Evolutionary conservation across 2,113 vertebrate genomes (phyloP).

Genomic region (Triplophysa siluroides): DNA sequence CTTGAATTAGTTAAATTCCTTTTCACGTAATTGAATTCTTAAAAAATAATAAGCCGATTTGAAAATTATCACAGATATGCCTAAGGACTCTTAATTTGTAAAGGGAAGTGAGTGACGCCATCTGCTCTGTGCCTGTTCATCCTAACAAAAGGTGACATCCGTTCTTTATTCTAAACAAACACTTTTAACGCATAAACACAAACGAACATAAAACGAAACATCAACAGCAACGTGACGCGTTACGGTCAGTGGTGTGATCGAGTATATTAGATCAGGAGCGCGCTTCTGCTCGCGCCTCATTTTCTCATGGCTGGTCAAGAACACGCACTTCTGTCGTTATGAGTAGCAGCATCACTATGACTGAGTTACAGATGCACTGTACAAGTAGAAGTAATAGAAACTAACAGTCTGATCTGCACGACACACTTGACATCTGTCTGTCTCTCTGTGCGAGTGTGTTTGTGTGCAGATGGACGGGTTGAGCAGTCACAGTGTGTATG

Average conservation of each 20-base stretch:
- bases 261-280: not conserved
- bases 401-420: too few species aligned
- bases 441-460: not conserved
- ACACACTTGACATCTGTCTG: too few species aligned
- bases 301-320: not conserved
- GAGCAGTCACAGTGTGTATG: slow-evolving; percentile 90
- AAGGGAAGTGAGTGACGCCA: slow-evolving; percentile 16
- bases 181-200: not conserved
- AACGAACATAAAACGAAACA: not conserved
- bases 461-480: slow-evolving; percentile 81
- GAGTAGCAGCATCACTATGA: too few species aligned
- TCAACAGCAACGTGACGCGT: not conserved
- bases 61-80: too few species aligned
- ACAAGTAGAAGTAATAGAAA: too few species aligned
- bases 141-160: slow-evolving; percentile 15
- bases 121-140: slow-evolving; percentile 12
- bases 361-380: too few species aligned
- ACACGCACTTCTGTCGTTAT: too few species aligned
- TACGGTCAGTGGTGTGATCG: not conserved
- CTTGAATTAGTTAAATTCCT: too few species aligned
- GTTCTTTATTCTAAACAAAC: not conserved
- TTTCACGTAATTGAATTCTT: too few species aligned
- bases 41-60: too few species aligned
- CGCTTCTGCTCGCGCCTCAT: not conserved
- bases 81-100: not conserved